phyloP scores from a whole-genome alignment of 1,140 invertebrate genomes.

The Aleiodes sp. region DNA sequence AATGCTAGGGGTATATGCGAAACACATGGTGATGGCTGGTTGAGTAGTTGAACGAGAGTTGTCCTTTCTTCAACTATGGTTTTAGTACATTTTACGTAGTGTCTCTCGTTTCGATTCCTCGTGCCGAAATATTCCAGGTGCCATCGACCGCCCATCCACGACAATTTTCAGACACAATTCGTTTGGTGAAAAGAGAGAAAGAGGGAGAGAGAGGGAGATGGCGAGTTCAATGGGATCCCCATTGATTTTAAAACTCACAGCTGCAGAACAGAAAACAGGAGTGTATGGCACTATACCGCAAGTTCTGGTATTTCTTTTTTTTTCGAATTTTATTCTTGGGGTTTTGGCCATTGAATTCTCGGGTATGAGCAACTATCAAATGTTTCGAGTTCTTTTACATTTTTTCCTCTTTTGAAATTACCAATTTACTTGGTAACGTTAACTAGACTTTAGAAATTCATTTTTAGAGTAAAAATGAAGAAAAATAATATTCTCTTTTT shows the following conservation, averaged over 20 bases:
- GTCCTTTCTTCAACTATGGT: background rate
- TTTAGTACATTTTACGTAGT: conserved; percentile 3
- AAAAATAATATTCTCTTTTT: no score
- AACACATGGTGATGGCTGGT: conserved; percentile 4
- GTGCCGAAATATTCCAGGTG: background rate
- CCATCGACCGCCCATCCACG: background rate
- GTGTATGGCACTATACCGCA: background rate
- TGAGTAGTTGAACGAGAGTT: background rate
- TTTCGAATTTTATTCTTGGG: background rate
- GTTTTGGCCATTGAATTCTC: no score
- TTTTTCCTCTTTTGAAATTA: no score
- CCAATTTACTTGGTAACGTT: no score
- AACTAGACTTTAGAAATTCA: no score
- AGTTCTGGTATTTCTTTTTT: background rate
- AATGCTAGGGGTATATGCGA: conserved; percentile 1
- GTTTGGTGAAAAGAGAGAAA: no score
- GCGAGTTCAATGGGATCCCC: conserved; percentile 22
- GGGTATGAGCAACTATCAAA: no score
- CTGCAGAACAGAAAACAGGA: conserved; percentile 16
- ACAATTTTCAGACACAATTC: conserved; percentile 16
- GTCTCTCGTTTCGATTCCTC: background rate
- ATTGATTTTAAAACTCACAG: conserved; percentile 33
- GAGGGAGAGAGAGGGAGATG: background rate
- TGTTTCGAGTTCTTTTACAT: no score
- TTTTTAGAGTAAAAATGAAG: no score